Evolutionary conservation across 2,888 invertebrate species (phyloP).

Genomic region (Drosophila dives): DNA sequence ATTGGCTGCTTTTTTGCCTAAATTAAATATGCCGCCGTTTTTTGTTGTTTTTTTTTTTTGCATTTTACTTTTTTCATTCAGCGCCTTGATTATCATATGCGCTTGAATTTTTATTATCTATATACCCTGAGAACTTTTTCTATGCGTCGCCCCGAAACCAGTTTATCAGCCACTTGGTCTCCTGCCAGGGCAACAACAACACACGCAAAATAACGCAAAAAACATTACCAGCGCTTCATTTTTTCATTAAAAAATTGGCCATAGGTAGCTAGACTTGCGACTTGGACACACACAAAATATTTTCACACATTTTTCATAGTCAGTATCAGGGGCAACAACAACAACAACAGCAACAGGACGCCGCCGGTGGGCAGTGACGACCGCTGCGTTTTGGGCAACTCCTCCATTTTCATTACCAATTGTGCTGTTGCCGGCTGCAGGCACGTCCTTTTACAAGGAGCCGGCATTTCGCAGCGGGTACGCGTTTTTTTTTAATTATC

Average conservation of each 20-base stretch:
- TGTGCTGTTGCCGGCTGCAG: conserved; percentile 52
- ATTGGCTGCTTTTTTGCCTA: conserved; percentile 69
- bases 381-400: conserved; percentile 73
- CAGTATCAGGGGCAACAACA: conserved; percentile 63
- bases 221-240: conserved; percentile 48
- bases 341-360: neutral
- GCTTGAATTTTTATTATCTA: conserved; percentile 83
- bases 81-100: conserved; percentile 80
- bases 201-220: neutral
- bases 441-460: conserved; percentile 17
- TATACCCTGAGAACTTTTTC: conserved; percentile 84
- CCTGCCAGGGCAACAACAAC: conserved; percentile 69
- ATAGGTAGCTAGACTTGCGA: conserved; percentile 61
- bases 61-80: conserved; percentile 42
- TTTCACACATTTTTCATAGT: conserved; percentile 84
- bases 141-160: conserved; percentile 72
- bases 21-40: conserved; percentile 72
- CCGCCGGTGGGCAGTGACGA: conserved; percentile 72
- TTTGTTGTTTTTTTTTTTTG: conserved; percentile 52
- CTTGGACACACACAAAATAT: conserved; percentile 65
- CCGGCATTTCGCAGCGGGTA: conserved; percentile 50
- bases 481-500: conserved; percentile 36
- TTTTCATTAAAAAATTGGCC: conserved; percentile 67
- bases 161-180: conserved; percentile 77
- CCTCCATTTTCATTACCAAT: conserved; percentile 75